These are phyloP conservation scores for Falco biarmicus DNA, from an alignment of 2,797 vertebrate genomes.

Conservation along the genomic window DNA sequence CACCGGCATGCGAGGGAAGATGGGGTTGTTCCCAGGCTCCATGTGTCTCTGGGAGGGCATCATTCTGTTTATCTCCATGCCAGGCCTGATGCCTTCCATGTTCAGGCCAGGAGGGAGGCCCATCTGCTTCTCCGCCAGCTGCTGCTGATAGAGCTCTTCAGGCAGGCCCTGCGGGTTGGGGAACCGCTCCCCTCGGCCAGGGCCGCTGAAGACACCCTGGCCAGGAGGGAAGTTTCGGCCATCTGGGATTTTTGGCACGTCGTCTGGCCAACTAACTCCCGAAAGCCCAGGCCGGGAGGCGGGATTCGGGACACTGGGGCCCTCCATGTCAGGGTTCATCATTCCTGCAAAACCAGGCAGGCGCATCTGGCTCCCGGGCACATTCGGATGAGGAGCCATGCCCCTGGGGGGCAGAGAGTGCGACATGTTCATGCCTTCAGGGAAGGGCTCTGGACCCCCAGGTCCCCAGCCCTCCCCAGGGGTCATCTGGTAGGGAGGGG, in stretches of 20 bases:
- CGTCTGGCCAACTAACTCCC: slow-evolving; percentile 94
- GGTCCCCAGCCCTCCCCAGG: slow-evolving; percentile 93
- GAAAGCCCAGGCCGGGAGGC: slow-evolving; percentile 86
- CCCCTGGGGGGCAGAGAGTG: slow-evolving; percentile 90
- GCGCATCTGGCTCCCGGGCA: slow-evolving; percentile 86
- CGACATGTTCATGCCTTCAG: slow-evolving; percentile 88
- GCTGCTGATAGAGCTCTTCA: slow-evolving; percentile 96
- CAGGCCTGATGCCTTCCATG: slow-evolving; percentile 83
- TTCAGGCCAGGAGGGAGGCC: slow-evolving; percentile 91
- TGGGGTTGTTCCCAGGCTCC: slow-evolving; percentile 91
- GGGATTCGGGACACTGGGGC: slow-evolving; percentile 83
- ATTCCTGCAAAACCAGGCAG: slow-evolving; percentile 95
- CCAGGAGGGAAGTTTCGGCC: slow-evolving; percentile 90
- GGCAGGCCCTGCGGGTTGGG: slow-evolving; percentile 93
- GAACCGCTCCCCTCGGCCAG: slow-evolving; percentile 95
- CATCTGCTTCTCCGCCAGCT: slow-evolving; percentile 92
- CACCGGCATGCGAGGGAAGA: slow-evolving; percentile 93
- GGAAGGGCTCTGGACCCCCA: slow-evolving; percentile 89
- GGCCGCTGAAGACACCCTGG: slow-evolving; percentile 91
- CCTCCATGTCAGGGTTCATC: slow-evolving; percentile 97
- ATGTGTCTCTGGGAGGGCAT: slow-evolving; percentile 91
- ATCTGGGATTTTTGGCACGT: slow-evolving; percentile 95
- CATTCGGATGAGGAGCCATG: slow-evolving; percentile 88
- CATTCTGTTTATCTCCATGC: slow-evolving; percentile 92
- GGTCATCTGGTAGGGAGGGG: slow-evolving; percentile 96